Conservation (phyloP, 2,113 vertebrate genomes). For the Corythoichthys intestinalis region DNA sequence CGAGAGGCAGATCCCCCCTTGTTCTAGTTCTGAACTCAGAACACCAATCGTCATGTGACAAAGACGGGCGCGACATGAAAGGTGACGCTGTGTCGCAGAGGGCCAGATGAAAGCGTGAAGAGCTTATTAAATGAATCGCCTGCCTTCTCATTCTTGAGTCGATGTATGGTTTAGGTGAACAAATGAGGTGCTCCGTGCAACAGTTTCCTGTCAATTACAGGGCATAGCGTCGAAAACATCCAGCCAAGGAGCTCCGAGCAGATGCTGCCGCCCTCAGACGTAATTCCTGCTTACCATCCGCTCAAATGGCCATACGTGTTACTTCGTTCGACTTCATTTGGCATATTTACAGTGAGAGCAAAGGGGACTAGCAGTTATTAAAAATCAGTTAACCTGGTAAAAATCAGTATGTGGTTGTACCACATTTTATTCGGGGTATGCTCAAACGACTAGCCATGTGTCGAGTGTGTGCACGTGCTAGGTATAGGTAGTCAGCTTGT, state of each 20-base stretch:
- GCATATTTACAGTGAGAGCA: not conserved
- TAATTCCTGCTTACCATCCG: not conserved
- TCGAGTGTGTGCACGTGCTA: conserved; percentile 13
- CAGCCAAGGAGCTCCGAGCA: conserved; percentile 53
- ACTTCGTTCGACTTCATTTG: not conserved
- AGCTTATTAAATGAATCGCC: conserved; percentile 54
- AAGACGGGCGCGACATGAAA: conserved; percentile 56
- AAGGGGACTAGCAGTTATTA: too few species aligned
- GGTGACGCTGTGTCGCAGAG: conserved; percentile 63
- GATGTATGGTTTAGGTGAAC: conserved; percentile 65
- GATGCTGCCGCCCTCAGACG: conserved; percentile 51
- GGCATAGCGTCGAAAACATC: conserved; percentile 46
- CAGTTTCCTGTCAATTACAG: conserved; percentile 68
- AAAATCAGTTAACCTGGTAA: not conserved
- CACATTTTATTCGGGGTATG: not conserved
- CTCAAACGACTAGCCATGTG: not conserved
- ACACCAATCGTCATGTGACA: conserved; percentile 51
- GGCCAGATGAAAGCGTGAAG: conserved; percentile 66
- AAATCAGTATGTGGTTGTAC: not conserved
- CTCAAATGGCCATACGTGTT: not conserved
- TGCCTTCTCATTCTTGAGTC: conserved; percentile 69
- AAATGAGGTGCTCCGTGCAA: conserved; percentile 58
- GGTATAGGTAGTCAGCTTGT: conserved; percentile 29
- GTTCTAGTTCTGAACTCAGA: conserved; percentile 35
- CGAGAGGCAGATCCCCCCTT: not conserved